Conservation (phyloP, 92 coral and sea anemone genomes). For the Palythoa grandis region DNA sequence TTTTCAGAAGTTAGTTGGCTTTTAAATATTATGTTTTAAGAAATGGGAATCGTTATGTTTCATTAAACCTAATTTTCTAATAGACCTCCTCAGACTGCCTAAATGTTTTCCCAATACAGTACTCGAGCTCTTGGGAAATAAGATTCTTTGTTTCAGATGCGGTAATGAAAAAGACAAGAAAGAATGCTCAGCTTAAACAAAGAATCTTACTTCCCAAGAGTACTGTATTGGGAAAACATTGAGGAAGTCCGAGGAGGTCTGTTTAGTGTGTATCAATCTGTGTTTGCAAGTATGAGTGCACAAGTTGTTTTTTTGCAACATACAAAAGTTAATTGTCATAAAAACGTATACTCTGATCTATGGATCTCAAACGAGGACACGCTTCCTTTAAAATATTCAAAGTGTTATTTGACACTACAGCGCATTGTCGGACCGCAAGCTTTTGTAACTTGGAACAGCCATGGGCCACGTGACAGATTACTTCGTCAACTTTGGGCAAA, state of each 20-base stretch:
- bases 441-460: constrained; percentile 46
- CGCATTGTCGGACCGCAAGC: constrained; percentile 52
- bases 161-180: too few species aligned
- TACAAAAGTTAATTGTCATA: constrained; percentile 18
- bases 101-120: too few species aligned
- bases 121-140: too few species aligned
- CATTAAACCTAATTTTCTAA: too few species aligned
- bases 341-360: constrained; percentile 60
- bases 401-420: constrained; percentile 44
- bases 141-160: too few species aligned
- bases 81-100: too few species aligned
- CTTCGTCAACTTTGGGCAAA: constrained; percentile 51
- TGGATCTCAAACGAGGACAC: constrained; percentile 50
- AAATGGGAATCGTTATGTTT: not conserved
- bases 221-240: too few species aligned
- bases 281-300: not conserved
- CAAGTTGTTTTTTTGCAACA: not conserved
- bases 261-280: too few species aligned
- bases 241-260: too few species aligned
- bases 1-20: not conserved
- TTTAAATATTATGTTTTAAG: not conserved
- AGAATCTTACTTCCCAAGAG: too few species aligned
- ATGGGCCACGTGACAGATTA: constrained; percentile 64
- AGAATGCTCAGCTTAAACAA: too few species aligned
- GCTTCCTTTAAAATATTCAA: constrained; percentile 35